Evolutionary conservation across 2,888 invertebrate genomes (phyloP).

Genomic region (Drosophila neonasuta): DNA sequence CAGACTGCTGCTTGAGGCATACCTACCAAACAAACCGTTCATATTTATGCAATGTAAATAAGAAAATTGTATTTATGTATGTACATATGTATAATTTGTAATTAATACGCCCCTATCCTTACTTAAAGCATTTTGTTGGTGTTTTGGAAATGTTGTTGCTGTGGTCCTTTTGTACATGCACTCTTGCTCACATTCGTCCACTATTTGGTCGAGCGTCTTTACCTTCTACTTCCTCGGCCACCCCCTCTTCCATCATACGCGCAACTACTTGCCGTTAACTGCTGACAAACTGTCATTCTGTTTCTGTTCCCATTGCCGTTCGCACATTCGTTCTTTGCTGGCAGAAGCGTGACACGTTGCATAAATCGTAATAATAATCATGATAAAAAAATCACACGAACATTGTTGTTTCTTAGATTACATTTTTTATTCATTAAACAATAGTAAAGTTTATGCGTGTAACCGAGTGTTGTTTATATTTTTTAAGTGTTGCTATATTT

Average conservation of each 20-base stretch:
- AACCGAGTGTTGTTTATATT: conserved; percentile 7
- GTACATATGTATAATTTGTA: background rate
- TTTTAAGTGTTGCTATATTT: conserved; percentile 28
- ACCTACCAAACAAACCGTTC: conserved; percentile 10
- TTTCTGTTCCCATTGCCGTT: conserved; percentile 61
- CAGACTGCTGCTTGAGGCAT: conserved; percentile 37
- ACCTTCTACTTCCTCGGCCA: conserved; percentile 2
- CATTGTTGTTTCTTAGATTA: conserved; percentile 48
- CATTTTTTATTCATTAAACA: conserved; percentile 38
- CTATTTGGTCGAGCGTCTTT: conserved; percentile 28
- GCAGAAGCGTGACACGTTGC: conserved; percentile 76
- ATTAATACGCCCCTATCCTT: conserved; percentile 57
- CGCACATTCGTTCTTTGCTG: conserved; percentile 39
- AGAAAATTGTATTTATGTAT: background rate
- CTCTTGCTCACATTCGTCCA: conserved; percentile 14
- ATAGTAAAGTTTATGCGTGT: conserved; percentile 30
- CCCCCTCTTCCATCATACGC: conserved; percentile 30
- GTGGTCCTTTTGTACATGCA: conserved; percentile 52
- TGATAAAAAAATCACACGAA: conserved; percentile 57
- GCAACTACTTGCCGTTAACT: conserved; percentile 69
- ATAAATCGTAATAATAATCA: conserved; percentile 69
- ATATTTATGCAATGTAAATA: conserved; percentile 23
- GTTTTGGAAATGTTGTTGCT: conserved; percentile 31
- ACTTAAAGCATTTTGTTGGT: conserved; percentile 22
- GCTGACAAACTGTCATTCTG: conserved; percentile 69